Conservation (phyloP, 1,140 invertebrate species). For the Trichoplusia ni region DNA sequence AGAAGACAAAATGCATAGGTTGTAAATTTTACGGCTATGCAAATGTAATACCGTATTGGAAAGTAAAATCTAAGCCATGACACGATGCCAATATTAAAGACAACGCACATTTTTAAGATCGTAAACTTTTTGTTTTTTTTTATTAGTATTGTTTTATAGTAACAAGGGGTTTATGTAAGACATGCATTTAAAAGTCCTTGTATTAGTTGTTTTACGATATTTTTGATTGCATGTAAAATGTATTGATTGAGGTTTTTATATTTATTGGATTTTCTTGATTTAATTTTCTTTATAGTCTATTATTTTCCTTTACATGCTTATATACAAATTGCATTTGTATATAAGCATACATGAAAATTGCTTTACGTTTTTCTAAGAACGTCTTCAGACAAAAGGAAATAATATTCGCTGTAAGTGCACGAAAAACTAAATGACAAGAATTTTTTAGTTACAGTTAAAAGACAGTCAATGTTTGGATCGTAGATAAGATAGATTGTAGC, state of each 20-base stretch:
- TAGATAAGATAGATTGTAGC: no score
- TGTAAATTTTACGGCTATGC: slow-evolving; percentile 77
- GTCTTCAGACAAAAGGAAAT: no score
- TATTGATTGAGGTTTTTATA: not conserved
- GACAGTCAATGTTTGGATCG: no score
- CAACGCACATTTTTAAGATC: slow-evolving; percentile 26
- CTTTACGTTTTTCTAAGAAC: no score
- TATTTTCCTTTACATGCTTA: not conserved
- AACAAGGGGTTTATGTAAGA: slow-evolving; percentile 20
- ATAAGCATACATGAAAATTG: no score
- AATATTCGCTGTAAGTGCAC: no score
- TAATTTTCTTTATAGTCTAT: no score
- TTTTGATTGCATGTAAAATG: not conserved
- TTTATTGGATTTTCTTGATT: no score
- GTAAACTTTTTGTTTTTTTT: slow-evolving; percentile 29
- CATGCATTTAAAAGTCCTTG: slow-evolving; percentile 15
- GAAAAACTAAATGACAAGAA: no score
- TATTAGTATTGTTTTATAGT: slow-evolving; percentile 23
- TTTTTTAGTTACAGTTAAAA: no score
- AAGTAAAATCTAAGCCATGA: slow-evolving; percentile 65
- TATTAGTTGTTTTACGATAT: slow-evolving; percentile 15
- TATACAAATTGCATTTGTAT: no score
- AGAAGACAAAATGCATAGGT: slow-evolving; percentile 69
- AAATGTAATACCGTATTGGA: slow-evolving; percentile 66
- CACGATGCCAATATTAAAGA: slow-evolving; percentile 39